Percentiles rank a stretch among this genome's conserved stretches.
Conservation (phyloP, 2,888 invertebrate genomes). For the Boloria euphrosyne region DNA sequence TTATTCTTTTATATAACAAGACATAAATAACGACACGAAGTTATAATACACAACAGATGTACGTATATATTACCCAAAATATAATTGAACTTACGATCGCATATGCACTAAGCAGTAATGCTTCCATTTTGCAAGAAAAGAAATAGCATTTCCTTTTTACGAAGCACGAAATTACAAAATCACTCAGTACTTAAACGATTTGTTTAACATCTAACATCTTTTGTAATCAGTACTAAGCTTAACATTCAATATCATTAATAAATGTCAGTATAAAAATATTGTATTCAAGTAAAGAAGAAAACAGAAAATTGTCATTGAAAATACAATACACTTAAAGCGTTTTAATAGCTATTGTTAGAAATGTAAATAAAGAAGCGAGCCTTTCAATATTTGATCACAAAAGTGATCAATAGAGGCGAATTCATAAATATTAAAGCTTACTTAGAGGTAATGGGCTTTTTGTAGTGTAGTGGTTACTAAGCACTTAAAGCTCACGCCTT, state of each 20-base stretch:
- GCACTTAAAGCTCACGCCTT: too few relatives aligned
- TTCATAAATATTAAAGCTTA: constrained; percentile 9
- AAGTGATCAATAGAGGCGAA: constrained; percentile 11
- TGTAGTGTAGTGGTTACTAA: not conserved
- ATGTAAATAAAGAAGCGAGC: constrained; percentile 11
- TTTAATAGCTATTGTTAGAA: constrained; percentile 1
- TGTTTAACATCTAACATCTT: too few relatives aligned
- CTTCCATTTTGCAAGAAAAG: too few relatives aligned
- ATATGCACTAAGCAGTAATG: too few relatives aligned
- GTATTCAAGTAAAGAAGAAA: constrained; percentile 2
- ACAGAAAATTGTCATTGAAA: constrained; percentile 11
- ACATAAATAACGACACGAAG: too few relatives aligned
- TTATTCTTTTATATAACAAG: too few relatives aligned
- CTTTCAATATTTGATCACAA: constrained; percentile 10
- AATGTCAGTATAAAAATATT: not conserved
- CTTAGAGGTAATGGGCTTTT: constrained; percentile 10
- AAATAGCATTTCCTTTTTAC: too few relatives aligned
- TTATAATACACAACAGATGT: too few relatives aligned
- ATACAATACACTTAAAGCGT: constrained; percentile 6
- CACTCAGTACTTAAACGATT: too few relatives aligned
- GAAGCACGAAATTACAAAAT: too few relatives aligned
- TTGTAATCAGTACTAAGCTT: not conserved
- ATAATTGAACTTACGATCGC: too few relatives aligned
- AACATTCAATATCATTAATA: not conserved
- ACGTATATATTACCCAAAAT: too few relatives aligned